Conservation (phyloP, 1,140 invertebrate genomes). For the Nilaparvata lugens region DNA sequence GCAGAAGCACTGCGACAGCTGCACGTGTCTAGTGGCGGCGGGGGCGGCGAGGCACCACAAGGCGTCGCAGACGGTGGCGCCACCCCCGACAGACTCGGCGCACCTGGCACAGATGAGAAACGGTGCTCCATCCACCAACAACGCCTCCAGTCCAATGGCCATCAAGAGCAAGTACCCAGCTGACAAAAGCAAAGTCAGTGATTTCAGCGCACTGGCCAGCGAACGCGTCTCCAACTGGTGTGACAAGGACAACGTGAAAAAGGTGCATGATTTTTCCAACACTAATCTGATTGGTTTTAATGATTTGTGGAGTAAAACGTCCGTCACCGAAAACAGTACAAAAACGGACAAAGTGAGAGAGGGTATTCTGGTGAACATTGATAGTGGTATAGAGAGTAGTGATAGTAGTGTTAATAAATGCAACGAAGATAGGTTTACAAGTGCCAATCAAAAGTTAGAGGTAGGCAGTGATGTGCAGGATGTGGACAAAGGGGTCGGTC, state of each 20-base stretch:
- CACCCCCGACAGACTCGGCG: neutral
- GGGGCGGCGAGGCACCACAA: neutral
- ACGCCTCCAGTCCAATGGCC: too few relatives aligned
- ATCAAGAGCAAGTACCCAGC: slow-evolving; percentile 26
- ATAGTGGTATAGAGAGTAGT: slow-evolving; percentile 33
- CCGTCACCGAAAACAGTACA: neutral
- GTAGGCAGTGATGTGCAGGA: too few relatives aligned
- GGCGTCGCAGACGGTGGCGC: neutral
- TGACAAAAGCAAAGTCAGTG: slow-evolving; percentile 13
- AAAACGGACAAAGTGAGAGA: slow-evolving; percentile 24
- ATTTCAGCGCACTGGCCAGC: neutral
- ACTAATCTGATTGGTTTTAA: too few relatives aligned
- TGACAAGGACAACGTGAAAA: neutral
- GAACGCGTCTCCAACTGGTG: neutral
- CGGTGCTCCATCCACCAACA: slow-evolving; percentile 47
- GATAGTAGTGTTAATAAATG: slow-evolving; percentile 8
- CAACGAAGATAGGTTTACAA: neutral
- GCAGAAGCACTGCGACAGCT: slow-evolving; percentile 70
- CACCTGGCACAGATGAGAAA: neutral
- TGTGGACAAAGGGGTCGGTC: neutral
- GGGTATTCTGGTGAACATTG: slow-evolving; percentile 36
- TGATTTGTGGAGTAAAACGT: too few relatives aligned
- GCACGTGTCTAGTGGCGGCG: slow-evolving; percentile 46
- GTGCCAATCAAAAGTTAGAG: too few relatives aligned
- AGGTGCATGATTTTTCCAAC: too few relatives aligned